These are phyloP conservation scores for Euthynnus affinis DNA, from an alignment of 2,797 vertebrate species.

Conservation along the genomic window DNA sequence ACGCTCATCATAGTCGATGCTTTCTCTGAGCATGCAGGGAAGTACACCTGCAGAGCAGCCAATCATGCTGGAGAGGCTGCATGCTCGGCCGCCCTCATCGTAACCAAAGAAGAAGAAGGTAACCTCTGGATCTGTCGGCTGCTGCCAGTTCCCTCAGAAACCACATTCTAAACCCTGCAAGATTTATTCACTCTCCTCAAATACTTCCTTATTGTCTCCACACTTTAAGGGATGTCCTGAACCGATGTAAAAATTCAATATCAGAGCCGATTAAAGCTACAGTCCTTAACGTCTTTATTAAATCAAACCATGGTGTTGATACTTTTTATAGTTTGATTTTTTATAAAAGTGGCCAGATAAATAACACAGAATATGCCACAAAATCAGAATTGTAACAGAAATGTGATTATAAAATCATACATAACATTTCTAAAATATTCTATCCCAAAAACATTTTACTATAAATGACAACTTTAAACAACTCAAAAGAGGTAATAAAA, in stretches of 20 bases:
- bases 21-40: constrained; percentile 92
- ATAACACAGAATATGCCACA: too few species aligned
- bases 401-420: too few species aligned
- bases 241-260: not conserved
- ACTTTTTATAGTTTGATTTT: too few species aligned
- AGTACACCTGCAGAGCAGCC: constrained; percentile 93
- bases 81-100: constrained; percentile 91
- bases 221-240: constrained; percentile 54
- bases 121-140: constrained; percentile 75
- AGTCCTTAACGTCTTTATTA: too few species aligned
- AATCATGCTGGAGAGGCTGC: constrained; percentile 91
- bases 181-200: constrained; percentile 23
- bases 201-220: not conserved
- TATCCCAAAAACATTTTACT: too few species aligned
- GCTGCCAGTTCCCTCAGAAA: constrained; percentile 19
- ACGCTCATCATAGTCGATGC: constrained; percentile 95
- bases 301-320: too few species aligned
- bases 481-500: too few species aligned
- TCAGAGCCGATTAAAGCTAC: not conserved
- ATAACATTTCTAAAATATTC: too few species aligned
- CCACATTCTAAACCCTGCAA: constrained; percentile 1
- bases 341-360: too few species aligned
- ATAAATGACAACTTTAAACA: too few species aligned
- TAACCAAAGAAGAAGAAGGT: constrained; percentile 90
- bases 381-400: too few species aligned